phyloP scores from a whole-genome alignment of 2,888 invertebrate species.

The Stenotaenia linearis region DNA sequence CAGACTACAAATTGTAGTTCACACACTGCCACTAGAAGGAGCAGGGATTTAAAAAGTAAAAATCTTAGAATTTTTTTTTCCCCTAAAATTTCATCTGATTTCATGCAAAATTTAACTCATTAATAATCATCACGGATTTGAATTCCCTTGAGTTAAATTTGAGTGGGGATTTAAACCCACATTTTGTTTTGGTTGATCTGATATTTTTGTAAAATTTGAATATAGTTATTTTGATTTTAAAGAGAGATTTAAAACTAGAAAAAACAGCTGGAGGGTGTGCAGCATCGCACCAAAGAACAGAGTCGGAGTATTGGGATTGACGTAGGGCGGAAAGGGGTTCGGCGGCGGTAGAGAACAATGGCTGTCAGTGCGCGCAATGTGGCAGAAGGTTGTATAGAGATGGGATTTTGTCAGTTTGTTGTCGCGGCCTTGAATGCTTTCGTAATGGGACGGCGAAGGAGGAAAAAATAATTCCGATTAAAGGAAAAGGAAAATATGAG shows the following conservation, averaged over 20 bases:
- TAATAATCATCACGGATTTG: neutral
- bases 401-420: constrained; percentile 19
- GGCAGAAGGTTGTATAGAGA: neutral
- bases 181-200: neutral
- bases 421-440: neutral
- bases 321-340: neutral
- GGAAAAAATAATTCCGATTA: neutral
- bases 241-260: neutral
- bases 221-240: neutral
- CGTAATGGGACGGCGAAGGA: neutral
- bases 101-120: neutral
- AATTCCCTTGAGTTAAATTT: neutral
- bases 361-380: neutral
- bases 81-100: neutral
- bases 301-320: neutral
- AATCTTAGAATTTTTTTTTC: too few species aligned
- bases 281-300: neutral
- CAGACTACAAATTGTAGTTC: too few species aligned
- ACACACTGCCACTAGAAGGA: too few species aligned
- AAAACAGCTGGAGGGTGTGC: neutral
- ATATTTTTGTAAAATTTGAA: neutral
- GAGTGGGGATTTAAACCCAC: neutral
- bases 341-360: neutral
- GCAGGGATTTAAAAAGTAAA: too few species aligned
- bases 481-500: neutral